Conservation (phyloP, 2,113 vertebrate species). For the Poecile atricapillus region DNA sequence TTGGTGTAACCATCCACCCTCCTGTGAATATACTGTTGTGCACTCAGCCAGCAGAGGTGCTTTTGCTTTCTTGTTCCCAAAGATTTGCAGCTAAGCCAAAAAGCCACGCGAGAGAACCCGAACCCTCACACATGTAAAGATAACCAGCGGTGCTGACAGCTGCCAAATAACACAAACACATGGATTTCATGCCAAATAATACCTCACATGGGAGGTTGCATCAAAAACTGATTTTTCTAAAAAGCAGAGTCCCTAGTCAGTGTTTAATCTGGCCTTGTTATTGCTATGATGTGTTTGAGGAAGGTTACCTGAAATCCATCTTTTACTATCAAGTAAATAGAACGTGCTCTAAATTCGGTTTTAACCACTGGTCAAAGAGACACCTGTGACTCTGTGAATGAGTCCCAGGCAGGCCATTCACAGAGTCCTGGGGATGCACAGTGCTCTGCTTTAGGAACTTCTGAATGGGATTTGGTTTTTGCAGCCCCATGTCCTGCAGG, state of each 20-base stretch:
- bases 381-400: background rate
- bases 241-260: background rate
- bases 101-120: background rate
- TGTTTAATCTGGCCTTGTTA: background rate
- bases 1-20: background rate
- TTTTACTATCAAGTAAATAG: background rate
- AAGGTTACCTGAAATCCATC: background rate
- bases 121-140: background rate
- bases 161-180: background rate
- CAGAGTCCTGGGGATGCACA: background rate
- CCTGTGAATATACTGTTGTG: fast-evolving
- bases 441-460: background rate
- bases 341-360: background rate
- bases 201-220: background rate
- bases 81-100: background rate
- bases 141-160: fast-evolving
- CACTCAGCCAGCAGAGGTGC: background rate
- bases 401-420: background rate
- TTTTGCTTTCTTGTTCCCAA: background rate
- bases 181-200: no score
- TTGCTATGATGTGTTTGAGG: background rate
- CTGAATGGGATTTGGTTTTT: background rate
- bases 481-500: background rate
- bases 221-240: background rate
- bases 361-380: background rate